These are phyloP conservation scores for Dendrolimus pini DNA, from an alignment of 2,888 invertebrate species.

Conservation along the genomic window DNA sequence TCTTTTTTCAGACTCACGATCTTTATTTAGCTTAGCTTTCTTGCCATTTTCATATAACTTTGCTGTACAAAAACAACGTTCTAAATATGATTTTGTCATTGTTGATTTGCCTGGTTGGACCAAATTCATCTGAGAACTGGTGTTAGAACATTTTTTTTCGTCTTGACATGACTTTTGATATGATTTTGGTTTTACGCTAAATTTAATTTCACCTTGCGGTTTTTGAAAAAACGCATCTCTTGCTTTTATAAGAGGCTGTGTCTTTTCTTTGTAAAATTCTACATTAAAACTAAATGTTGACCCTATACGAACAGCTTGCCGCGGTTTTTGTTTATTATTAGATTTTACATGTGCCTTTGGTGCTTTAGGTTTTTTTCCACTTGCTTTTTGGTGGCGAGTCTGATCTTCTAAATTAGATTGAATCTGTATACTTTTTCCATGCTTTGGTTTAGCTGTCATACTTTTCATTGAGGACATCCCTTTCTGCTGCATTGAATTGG, in stretches of 20 bases:
- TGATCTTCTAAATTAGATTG: slow-evolving; percentile 5
- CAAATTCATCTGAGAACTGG: neutral
- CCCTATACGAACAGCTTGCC: slow-evolving; percentile 26
- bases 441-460: slow-evolving; percentile 11
- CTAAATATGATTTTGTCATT: neutral
- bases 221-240: neutral
- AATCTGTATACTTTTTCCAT: slow-evolving; percentile 1
- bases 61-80: slow-evolving; percentile 32
- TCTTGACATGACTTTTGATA: neutral
- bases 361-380: slow-evolving; percentile 10
- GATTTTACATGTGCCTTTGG: slow-evolving; percentile 4
- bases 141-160: neutral
- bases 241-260: neutral
- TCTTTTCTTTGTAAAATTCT: slow-evolving; percentile 25
- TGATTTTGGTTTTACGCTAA: neutral
- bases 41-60: slow-evolving; percentile 17
- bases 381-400: neutral
- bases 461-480: slow-evolving; percentile 11
- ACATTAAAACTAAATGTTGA: slow-evolving; percentile 28
- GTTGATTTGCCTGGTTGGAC: neutral
- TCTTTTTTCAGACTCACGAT: neutral
- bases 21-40: neutral
- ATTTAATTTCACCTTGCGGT: neutral
- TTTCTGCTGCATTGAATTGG: slow-evolving; percentile 11
- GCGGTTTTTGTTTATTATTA: slow-evolving; percentile 5